Evolutionary conservation across 2,797 vertebrate species (phyloP).

Genomic region (Galaxias olidus): DNA sequence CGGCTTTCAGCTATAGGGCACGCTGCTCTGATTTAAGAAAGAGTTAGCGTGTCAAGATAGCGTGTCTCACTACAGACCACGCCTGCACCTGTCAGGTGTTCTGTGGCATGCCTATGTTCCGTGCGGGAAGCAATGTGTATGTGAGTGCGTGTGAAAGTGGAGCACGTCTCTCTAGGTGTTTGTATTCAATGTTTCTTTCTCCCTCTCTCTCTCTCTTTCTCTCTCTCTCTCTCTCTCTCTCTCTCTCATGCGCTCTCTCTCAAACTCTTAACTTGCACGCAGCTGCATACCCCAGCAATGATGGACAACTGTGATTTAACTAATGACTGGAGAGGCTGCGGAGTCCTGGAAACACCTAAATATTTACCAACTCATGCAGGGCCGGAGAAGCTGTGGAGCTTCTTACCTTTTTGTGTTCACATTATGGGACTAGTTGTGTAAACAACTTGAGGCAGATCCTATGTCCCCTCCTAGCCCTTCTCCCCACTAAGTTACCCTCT

Average conservation of each 20-base stretch:
- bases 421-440: slow-evolving; percentile 42
- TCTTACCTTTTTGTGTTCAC: slow-evolving; percentile 27
- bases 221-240: slow-evolving; percentile 28
- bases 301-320: slow-evolving; percentile 61
- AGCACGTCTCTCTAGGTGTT: neutral
- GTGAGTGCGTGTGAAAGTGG: slow-evolving; percentile 1
- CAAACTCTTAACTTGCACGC: slow-evolving; percentile 52
- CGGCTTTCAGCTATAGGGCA: slow-evolving; percentile 66
- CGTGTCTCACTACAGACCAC: slow-evolving; percentile 76
- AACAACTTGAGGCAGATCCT: slow-evolving; percentile 24
- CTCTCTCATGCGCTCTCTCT: slow-evolving; percentile 21
- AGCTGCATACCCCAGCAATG: slow-evolving; percentile 62
- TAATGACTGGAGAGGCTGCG: slow-evolving; percentile 23
- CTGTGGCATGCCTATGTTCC: slow-evolving; percentile 70
- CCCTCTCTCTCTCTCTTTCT: slow-evolving; percentile 21
- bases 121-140: slow-evolving; percentile 55
- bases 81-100: slow-evolving; percentile 83
- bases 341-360: slow-evolving; percentile 62
- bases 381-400: slow-evolving; percentile 2
- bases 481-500: slow-evolving; percentile 7
- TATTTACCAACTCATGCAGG: slow-evolving; percentile 49
- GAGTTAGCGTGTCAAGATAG: slow-evolving; percentile 84
- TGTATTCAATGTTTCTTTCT: slow-evolving; percentile 22
- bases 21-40: slow-evolving; percentile 79
- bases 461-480: slow-evolving; percentile 14